Base-by-base conservation (phyloP, 2,888 invertebrate species). In the Megamerina dolium region DNA sequence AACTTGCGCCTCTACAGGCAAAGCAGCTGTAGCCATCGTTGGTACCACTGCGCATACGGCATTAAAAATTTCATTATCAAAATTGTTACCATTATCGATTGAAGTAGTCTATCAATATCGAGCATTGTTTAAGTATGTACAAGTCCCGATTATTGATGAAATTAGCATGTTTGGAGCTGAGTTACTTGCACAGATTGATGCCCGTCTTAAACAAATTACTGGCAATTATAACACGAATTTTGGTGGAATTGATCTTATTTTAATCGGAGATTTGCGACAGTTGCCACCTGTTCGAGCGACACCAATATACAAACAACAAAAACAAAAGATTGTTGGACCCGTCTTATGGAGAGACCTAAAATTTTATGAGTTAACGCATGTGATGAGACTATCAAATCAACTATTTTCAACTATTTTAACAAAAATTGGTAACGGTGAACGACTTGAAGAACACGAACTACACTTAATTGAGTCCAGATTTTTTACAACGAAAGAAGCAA, bases 21-120 rank as follows among this genome's bases (percentile, higher is more conserved):
- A n/a, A n/a, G n/a, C n/a, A n/a, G n/a, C 68, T 27, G 60, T 63
- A 3, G 61, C 64, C 30, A 66, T 70, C 41, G 63, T 58, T 45
- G 65, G 68, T 6, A 60, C 64, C 8, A 68, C 66, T 6, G 59
- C 66, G 23, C 66, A 68, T 49, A 63, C 61, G n/a, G n/a, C n/a
- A n/a, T n/a, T n/a, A n/a, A n/a, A n/a, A n/a, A n/a, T n/a, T n/a
- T n/a, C n/a, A n/a, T n/a, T 55, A 8, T 48, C 54, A 26, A 55
- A 46, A 41, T 16, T 52, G 17, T 18, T 53, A 16, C 51, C 56
- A 27, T 41, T 60, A 32, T 49, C 45, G 12, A 49, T 43, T 18
- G 60, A 62, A 52, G 38, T 42, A 8, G 43, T 29, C 8, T 42
- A 49, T 14, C 48, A 51, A 47, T 53, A 49, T 31, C 17, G 52